Base-by-base conservation (phyloP, 2,888 invertebrate species). In the Ophioninae sp. region DNA sequence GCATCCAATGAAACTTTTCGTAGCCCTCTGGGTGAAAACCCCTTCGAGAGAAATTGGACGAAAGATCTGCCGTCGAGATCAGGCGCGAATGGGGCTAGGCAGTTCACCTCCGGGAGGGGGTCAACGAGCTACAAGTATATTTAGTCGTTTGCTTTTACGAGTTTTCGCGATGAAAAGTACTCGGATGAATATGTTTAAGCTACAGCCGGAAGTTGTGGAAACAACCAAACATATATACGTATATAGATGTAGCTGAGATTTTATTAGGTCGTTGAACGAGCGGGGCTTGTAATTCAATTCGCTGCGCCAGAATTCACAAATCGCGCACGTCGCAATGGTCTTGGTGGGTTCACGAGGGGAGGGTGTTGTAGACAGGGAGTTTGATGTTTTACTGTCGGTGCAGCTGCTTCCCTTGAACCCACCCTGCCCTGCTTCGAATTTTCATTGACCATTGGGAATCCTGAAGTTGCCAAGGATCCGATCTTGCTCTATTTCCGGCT, bases 261-360 rank as follows among this genome's bases (percentile, higher is more conserved):
- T 79, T 79, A 72, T 79, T 72, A 72, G 79, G 72, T 79, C 72
- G 79, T 79, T 72, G 23, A 41, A 72, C n/a, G 65, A 69, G 17
- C 62, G 23, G 62, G 62, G n/a, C 57, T 72, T 72, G 79, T 72
- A 79, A 79, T 72, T 79, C 79, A 79, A 72, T 79, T 72, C 72
- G 41, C 41, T 50, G 50, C 50, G 77, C 61, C 30, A 61, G 37
- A 72, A 23, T 23, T 79, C 79, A 41, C 79, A 79, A 79, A 79
- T 79, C 72, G 72, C 65, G 50, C 44, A 65, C 62, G 68, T 69
- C 57, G 30, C 69, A 69, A 44, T 67, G 8, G 23, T 61, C 59
- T 41, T 57, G 67, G 62, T 68, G 20, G 37, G 61, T 69, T 69
- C 69, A 50, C 69, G 62, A 61, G 21, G 50, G 44, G 57, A 50